phyloP scores from a whole-genome alignment of 2,888 invertebrate species.

The Scaptomyza parva region DNA sequence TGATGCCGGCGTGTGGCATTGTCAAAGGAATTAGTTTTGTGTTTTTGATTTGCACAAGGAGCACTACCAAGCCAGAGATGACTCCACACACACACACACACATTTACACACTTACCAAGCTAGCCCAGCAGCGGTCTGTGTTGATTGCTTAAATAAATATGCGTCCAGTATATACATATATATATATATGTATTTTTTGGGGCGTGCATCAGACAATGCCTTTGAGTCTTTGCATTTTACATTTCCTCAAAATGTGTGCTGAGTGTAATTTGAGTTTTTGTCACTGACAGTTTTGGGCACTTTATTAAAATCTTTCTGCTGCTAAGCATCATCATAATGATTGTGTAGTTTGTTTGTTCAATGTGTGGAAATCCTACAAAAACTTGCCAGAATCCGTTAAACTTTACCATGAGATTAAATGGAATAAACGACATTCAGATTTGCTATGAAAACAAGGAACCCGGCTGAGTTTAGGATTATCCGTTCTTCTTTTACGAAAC shows the following conservation, averaged over 20 bases:
- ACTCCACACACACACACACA: no score
- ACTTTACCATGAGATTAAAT: background rate
- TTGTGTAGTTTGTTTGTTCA: slow-evolving; percentile 25
- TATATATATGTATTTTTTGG: slow-evolving; percentile 20
- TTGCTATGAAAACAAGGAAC: background rate
- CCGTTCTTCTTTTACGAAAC: background rate
- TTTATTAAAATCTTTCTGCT: slow-evolving; percentile 71
- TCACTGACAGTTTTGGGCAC: slow-evolving; percentile 74
- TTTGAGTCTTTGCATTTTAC: slow-evolving; percentile 68
- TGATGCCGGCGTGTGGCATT: slow-evolving; percentile 75
- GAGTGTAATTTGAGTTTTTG: slow-evolving; percentile 69
- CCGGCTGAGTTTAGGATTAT: background rate
- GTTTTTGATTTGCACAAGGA: slow-evolving; percentile 77
- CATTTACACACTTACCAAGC: no score
- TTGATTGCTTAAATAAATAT: slow-evolving; percentile 78
- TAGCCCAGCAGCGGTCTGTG: slow-evolving; percentile 62
- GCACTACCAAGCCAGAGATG: slow-evolving; percentile 43
- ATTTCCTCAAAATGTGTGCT: slow-evolving; percentile 30
- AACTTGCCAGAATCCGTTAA: slow-evolving; percentile 5
- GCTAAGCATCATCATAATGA: slow-evolving; percentile 54
- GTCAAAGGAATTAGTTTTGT: slow-evolving; percentile 80
- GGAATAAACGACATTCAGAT: background rate
- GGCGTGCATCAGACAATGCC: slow-evolving; percentile 73
- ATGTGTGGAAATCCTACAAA: slow-evolving; percentile 20
- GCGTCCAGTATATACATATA: slow-evolving; percentile 38